Conservation (phyloP, 92 coral and sea anemone species). For the Paramuricea clavata region DNA sequence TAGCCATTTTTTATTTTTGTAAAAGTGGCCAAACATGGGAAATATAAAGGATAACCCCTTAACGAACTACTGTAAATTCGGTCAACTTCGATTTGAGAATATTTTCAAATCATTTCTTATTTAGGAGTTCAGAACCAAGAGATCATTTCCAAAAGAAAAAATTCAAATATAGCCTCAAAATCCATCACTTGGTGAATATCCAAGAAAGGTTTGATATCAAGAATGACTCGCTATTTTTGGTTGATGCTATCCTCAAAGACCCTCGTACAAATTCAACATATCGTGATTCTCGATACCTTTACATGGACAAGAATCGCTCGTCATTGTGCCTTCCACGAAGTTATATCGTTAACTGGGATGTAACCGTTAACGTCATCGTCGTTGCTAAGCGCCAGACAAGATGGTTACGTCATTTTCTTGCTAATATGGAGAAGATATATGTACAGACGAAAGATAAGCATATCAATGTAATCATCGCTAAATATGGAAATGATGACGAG, state of each 20-base stretch:
- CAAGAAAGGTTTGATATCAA: background rate
- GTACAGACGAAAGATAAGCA: constrained; percentile 26
- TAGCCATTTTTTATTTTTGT: too few species aligned
- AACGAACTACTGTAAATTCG: too few species aligned
- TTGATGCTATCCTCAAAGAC: background rate
- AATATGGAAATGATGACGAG: constrained; percentile 31
- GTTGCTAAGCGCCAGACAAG: constrained; percentile 41
- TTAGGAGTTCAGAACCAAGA: background rate
- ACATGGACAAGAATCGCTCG: background rate
- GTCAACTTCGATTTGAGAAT: background rate
- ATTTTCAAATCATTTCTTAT: background rate
- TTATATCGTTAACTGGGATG: background rate
- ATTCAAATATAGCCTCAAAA: background rate
- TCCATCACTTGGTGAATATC: constrained; percentile 12
- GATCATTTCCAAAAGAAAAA: too few species aligned
- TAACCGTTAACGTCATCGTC: constrained; percentile 28
- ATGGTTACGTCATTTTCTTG: constrained; percentile 47
- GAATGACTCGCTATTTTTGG: constrained; percentile 23
- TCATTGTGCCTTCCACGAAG: constrained; percentile 6
- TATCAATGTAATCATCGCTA: constrained; percentile 34
- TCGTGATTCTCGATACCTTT: constrained; percentile 13
- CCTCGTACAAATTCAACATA: background rate
- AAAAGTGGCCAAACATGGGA: too few species aligned
- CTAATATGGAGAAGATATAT: constrained; percentile 33
- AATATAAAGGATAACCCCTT: too few species aligned